Evolutionary conservation across 1,140 invertebrate genomes (phyloP), one percentile per base, ranked within the genome.

Genomic region (Drosophila equinoxialis): DNA sequence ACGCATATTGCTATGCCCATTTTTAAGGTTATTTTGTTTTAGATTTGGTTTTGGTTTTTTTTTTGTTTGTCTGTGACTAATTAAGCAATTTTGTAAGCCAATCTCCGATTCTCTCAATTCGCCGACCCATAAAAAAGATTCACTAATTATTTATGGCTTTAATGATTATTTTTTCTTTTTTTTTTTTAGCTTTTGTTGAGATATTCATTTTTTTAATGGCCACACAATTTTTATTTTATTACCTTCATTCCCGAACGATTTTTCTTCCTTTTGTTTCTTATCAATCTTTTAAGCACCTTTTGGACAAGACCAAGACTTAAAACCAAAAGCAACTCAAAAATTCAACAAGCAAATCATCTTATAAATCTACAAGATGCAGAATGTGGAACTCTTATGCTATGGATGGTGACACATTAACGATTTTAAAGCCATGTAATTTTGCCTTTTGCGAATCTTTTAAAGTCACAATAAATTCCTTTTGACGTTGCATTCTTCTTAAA

Each of bases 31-130:
- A 20, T 51, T 51, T 7, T 51, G 3, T 48, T 48, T 48, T 10
- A 11, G 37, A 2, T 39, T 39, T 11, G 37, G 37, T 39, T 39
- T 11, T 0, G 10, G 2, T 39, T 4, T 13, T 11, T 11, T 39
- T 13, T 39, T 39, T 39, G 13, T 13, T 11, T 69, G 48, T 69
- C 67, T 74, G 74, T 87, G 84, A 84, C 83, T 89, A 89, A 87
- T 87, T 87, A 87, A 84, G 84, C 83, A 87, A 87, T 87, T 87
- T 77, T 82, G 70, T 71, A 71, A 81, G 71, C 75, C 83, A 82
- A 87, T 77, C 74, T 87, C 57, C 17, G 20, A 23, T 14, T 48
- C 39, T 55, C 30, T 55, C 30, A n/a, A 61, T 68, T 75, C 60
- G 64, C 65, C 41, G 66, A 51, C 45, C 67, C 65, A 77, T 65